These are phyloP conservation scores for Kryptolebias marmoratus DNA, from an alignment of 2,113 vertebrate species.

Conservation along the genomic window DNA sequence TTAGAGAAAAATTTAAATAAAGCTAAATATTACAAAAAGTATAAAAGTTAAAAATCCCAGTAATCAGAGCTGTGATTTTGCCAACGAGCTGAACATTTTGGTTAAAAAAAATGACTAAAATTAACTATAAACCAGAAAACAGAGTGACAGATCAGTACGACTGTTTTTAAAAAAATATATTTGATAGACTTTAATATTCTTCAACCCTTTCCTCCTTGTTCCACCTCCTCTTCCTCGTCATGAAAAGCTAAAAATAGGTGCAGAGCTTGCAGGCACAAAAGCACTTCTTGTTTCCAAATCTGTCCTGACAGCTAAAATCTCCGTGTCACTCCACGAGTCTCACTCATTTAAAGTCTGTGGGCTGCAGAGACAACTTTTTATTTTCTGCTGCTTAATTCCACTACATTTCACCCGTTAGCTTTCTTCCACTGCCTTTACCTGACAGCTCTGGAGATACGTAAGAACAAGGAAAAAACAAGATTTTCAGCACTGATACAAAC, in stretches of 20 bases:
- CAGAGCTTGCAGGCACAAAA: constrained; percentile 20
- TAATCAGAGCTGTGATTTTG: too few species aligned
- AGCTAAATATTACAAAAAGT: too few species aligned
- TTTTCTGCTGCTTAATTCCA: not conserved
- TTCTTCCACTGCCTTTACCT: not conserved
- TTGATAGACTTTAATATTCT: constrained; percentile 2
- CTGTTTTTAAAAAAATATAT: too few species aligned
- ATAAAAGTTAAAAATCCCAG: too few species aligned
- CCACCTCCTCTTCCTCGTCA: not conserved
- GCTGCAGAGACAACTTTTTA: constrained; percentile 19
- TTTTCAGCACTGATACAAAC: not conserved
- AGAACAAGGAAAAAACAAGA: not conserved
- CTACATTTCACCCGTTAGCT: not conserved
- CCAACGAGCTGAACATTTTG: too few species aligned
- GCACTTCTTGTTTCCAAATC: constrained; percentile 41
- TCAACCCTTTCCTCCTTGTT: not conserved
- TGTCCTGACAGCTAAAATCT: constrained; percentile 36
- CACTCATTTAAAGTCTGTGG: constrained; percentile 17
- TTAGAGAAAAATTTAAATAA: too few species aligned
- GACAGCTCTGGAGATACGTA: not conserved
- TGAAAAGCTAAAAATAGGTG: constrained; percentile 23
- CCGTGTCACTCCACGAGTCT: constrained; percentile 17
- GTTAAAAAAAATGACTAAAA: too few species aligned
- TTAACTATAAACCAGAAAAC: too few species aligned
- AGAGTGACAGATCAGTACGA: not conserved